Conservation (phyloP, 2,888 invertebrate genomes). For the Amiota minor region DNA sequence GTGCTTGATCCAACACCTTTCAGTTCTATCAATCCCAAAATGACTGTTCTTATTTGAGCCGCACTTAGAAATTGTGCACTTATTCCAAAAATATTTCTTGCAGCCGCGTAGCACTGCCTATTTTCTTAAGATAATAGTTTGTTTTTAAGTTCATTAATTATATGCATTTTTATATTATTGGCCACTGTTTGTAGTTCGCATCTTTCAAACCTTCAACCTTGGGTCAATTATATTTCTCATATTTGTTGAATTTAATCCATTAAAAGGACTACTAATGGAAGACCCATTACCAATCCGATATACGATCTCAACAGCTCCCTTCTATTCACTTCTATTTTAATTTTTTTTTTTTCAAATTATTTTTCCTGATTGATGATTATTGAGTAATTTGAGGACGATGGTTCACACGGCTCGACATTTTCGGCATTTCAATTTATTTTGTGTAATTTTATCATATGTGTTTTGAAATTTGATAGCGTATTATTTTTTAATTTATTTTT, state of each 20-base stretch:
- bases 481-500: slow-evolving; percentile 31
- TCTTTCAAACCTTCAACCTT: slow-evolving; percentile 25
- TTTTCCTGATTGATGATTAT: slow-evolving; percentile 8
- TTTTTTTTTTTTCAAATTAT: not conserved
- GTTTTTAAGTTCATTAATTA: slow-evolving; percentile 20
- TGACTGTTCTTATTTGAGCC: slow-evolving; percentile 19
- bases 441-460: slow-evolving; percentile 29
- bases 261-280: slow-evolving; percentile 40
- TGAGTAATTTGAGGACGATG: too few relatives aligned
- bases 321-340: slow-evolving; percentile 36
- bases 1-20: slow-evolving; percentile 24
- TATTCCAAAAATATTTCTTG: slow-evolving; percentile 30
- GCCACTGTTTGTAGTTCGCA: slow-evolving; percentile 27
- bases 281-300: slow-evolving; percentile 44
- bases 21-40: slow-evolving; percentile 37
- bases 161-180: slow-evolving; percentile 22
- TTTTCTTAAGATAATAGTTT: slow-evolving; percentile 36
- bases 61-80: slow-evolving; percentile 32
- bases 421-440: slow-evolving; percentile 4
- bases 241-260: slow-evolving; percentile 40
- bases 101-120: slow-evolving; percentile 34
- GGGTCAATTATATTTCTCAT: slow-evolving; percentile 37
- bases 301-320: slow-evolving; percentile 37
- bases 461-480: slow-evolving; percentile 36
- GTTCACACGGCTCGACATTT: too few relatives aligned